Percentiles rank a stretch among this genome's conserved stretches.
Conservation (phyloP, 2,888 invertebrate genomes). For the Euplagia quadripunctaria region DNA sequence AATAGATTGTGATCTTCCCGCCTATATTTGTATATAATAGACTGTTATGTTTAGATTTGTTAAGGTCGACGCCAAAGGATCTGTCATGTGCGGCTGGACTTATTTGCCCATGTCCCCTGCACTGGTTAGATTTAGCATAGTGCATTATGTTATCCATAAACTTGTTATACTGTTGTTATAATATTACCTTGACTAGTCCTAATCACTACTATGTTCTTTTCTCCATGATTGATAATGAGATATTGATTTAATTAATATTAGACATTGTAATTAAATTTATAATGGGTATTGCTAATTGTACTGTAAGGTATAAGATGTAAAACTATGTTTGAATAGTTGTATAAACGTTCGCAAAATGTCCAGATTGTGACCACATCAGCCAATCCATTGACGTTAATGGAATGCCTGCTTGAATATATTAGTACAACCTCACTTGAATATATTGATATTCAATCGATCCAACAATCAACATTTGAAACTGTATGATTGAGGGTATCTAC, state of each 20-base stretch:
- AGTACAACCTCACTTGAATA: background rate
- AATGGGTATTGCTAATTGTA: background rate
- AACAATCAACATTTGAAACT: too few relatives aligned
- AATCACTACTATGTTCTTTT: constrained; percentile 5
- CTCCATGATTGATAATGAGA: background rate
- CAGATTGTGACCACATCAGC: background rate
- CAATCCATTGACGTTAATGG: background rate
- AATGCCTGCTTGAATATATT: background rate
- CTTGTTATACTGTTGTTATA: constrained; percentile 23
- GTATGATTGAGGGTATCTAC: too few relatives aligned
- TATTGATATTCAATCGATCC: background rate
- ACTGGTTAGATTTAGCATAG: constrained; percentile 45
- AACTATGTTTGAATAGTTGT: background rate
- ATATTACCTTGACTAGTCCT: constrained; percentile 9
- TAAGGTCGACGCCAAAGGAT: constrained; percentile 67
- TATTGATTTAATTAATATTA: background rate
- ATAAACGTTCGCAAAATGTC: too few relatives aligned
- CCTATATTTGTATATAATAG: constrained; percentile 75
- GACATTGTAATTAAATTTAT: background rate
- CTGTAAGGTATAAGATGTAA: background rate
- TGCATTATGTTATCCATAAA: constrained; percentile 51
- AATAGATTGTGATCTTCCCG: constrained; percentile 81
- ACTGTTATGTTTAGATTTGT: constrained; percentile 76
- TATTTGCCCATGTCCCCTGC: constrained; percentile 75
- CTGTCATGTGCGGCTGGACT: constrained; percentile 65